Evolutionary conservation across 2,113 vertebrate genomes (phyloP), one percentile per base, ranked within the genome.

Genomic region (Festucalex cinctus): DNA sequence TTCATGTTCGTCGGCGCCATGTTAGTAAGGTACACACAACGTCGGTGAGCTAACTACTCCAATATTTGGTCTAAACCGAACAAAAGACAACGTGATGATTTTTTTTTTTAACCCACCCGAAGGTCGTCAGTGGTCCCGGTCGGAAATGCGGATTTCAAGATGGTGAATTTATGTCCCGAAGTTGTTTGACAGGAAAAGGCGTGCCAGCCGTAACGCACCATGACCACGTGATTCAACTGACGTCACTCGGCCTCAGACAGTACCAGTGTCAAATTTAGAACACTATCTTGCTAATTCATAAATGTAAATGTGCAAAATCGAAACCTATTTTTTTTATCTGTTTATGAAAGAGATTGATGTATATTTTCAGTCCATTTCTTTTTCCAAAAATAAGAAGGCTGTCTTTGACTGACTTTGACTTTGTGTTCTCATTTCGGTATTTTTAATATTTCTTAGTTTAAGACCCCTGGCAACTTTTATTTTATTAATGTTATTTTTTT

Each of bases 181-280:
- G 37, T 7, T 41, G 37, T 41, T 43, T 4, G 37, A 62, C 60
- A 43, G 60, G 60, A 62, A 61, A 24, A 62, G 60, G 60, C 60
- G 60, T 26, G 37, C n/a, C 6, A 3, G 9, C 37, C 2, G 26
- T 24, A 16, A 24, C n/a, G n/a, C n/a, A 41, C 10, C n/a, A n/a
- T n/a, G n/a, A 43, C 14, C 60, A 62, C 60, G 37, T 62, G 60
- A 62, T 39, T 41, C 22, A 16, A 6, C 22, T 0, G n/a, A 43
- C 16, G 16, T n/a, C 28, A 59, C 57, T 0, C 19, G 9, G 9
- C 12, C 10, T n/a, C 51, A 46, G 3, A 32, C 28, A 32, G 2
- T 32, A 32, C 28, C 28, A 32, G 28, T 32, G 28, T 32, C 28
- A 32, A 32, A 32, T 32, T 32, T 32, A 32, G 28, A 32, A 32